phyloP scores from a whole-genome alignment of 2,888 invertebrate species.

The Phalera bucephala region DNA sequence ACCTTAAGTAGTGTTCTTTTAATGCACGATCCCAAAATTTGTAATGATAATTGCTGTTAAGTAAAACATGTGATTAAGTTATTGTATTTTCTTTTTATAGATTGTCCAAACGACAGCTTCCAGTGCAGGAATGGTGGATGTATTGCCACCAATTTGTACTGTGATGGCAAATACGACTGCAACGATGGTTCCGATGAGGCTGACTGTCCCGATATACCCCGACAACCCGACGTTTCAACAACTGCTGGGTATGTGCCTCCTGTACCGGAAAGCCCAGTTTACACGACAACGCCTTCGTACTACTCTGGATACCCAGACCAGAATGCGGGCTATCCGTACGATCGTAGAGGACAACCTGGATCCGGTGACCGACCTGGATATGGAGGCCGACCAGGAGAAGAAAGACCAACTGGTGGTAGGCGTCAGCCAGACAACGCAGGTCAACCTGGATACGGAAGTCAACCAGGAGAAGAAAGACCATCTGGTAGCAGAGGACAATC shows the following conservation, averaged over 20 bases:
- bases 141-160: slow-evolving; percentile 83
- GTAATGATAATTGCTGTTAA: no score
- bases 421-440: background rate
- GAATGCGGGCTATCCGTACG: background rate
- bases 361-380: background rate
- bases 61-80: no score
- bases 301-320: background rate
- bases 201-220: slow-evolving; percentile 62
- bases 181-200: slow-evolving; percentile 86
- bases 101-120: slow-evolving; percentile 86
- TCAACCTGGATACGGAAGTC: background rate
- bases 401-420: background rate
- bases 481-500: background rate
- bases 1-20: no score
- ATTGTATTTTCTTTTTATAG: slow-evolving; percentile 52
- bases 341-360: background rate
- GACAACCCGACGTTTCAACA: slow-evolving; percentile 2
- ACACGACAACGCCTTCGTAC: slow-evolving; percentile 4
- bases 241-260: background rate
- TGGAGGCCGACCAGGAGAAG: background rate
- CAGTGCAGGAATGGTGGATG: slow-evolving; percentile 87
- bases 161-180: slow-evolving; percentile 86
- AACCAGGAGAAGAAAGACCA: background rate
- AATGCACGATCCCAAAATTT: no score
- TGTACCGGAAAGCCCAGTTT: background rate